Evolutionary conservation across 2,113 vertebrate species (phyloP).

Genomic region (Gila orcuttii): DNA sequence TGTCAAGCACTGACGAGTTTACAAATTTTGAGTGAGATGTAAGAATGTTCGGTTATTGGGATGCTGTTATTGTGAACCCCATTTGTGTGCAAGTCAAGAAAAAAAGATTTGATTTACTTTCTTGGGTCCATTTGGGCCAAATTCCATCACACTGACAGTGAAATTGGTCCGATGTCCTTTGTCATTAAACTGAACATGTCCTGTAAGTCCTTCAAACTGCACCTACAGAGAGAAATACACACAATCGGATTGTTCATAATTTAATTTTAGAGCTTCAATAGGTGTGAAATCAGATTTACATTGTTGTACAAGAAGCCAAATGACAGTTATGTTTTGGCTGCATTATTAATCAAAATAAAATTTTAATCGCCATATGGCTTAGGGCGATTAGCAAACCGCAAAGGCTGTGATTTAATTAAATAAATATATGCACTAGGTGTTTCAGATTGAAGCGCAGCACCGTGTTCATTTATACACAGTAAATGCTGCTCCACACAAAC

Average conservation of each 20-base stretch:
- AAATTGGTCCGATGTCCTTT: constrained; percentile 93
- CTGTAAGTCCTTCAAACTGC: constrained; percentile 89
- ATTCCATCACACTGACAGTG: constrained; percentile 89
- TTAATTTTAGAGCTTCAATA: background rate
- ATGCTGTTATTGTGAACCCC: background rate
- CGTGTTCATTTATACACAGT: background rate
- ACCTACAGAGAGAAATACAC: constrained; percentile 77
- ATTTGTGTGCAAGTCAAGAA: background rate
- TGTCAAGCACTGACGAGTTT: background rate
- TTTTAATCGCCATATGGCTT: background rate
- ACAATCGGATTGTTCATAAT: background rate
- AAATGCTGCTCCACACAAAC: background rate
- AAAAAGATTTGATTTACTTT: constrained; percentile 78
- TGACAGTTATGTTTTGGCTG: background rate
- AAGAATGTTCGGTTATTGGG: background rate
- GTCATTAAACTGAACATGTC: constrained; percentile 93
- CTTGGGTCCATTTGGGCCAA: constrained; percentile 82
- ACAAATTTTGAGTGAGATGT: background rate
- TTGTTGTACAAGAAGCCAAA: background rate
- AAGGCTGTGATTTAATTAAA: background rate
- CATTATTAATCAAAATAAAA: background rate
- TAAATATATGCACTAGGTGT: background rate
- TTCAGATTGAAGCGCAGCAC: background rate
- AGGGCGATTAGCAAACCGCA: background rate
- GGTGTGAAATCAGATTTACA: background rate